Evolutionary conservation across 2,888 invertebrate genomes (phyloP).

Genomic region (Chironomus riparius): DNA sequence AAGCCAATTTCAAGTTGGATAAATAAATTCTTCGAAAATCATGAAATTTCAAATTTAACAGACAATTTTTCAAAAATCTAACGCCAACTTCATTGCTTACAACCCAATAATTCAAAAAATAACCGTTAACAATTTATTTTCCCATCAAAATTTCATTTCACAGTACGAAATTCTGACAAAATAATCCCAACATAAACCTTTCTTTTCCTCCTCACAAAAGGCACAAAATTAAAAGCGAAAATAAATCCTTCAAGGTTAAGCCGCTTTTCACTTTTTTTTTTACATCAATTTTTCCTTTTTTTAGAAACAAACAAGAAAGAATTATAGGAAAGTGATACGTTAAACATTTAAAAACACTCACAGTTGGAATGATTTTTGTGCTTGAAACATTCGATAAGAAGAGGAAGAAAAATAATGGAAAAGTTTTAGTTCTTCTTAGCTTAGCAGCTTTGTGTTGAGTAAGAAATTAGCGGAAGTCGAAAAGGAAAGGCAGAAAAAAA

Average conservation of each 20-base stretch:
- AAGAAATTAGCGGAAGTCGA: conserved; percentile 16
- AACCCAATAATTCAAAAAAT: too few species aligned
- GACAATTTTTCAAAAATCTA: too few species aligned
- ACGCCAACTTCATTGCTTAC: too few species aligned
- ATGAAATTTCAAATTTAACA: too few species aligned
- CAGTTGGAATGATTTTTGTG: not conserved
- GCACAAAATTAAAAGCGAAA: not conserved
- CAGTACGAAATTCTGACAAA: too few species aligned
- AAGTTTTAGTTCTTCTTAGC: not conserved
- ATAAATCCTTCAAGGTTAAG: not conserved
- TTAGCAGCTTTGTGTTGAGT: not conserved
- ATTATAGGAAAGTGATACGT: not conserved
- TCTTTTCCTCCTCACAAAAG: not conserved
- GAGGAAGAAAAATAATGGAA: not conserved
- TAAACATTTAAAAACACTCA: not conserved
- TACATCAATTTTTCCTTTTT: not conserved
- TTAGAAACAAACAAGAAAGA: not conserved
- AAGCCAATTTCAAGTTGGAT: too few species aligned
- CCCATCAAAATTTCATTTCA: too few species aligned
- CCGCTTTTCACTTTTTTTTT: not conserved
- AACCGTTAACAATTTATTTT: too few species aligned
- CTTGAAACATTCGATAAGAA: not conserved
- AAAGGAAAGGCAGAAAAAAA: not conserved
- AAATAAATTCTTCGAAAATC: too few species aligned
- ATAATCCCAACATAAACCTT: not conserved